These are phyloP conservation scores for Blomia tropicalis DNA, from an alignment of 2,888 invertebrate genomes.

Conservation along the genomic window DNA sequence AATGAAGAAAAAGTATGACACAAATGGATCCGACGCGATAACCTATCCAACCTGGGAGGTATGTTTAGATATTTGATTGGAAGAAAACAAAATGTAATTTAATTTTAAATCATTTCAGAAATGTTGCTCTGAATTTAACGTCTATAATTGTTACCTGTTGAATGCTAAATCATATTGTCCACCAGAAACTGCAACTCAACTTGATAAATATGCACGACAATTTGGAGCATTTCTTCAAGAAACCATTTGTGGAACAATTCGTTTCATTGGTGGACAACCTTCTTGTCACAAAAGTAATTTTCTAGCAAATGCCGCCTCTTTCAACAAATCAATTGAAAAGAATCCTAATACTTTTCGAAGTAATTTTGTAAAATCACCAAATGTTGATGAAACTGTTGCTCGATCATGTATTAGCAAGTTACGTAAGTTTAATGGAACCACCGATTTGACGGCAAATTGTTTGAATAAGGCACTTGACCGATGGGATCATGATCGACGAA, in stretches of 20 bases:
- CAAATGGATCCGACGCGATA: too few relatives aligned
- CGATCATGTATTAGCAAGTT: neutral
- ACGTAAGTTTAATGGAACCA: neutral
- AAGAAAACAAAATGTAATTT: too few relatives aligned
- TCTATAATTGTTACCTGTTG: conserved; percentile 46
- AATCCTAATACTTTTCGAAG: too few relatives aligned
- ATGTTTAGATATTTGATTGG: too few relatives aligned
- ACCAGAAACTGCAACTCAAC: neutral
- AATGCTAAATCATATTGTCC: neutral
- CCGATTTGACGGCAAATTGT: neutral
- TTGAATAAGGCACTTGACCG: neutral
- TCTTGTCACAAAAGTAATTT: neutral
- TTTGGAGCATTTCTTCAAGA: neutral
- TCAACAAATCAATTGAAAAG: conserved; percentile 1
- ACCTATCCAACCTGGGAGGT: too few relatives aligned
- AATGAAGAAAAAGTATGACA: too few relatives aligned
- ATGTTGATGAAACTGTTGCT: neutral
- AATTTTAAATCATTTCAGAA: too few relatives aligned
- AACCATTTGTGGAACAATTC: neutral
- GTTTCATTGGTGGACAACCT: conserved; percentile 8
- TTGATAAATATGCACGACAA: too few relatives aligned
- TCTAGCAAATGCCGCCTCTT: neutral
- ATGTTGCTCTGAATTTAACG: too few relatives aligned
- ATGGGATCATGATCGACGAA: neutral
- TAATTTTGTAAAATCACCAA: neutral